These are phyloP conservation scores for Peucedramus taeniatus DNA, from an alignment of 2,113 vertebrate genomes.

Conservation along the genomic window DNA sequence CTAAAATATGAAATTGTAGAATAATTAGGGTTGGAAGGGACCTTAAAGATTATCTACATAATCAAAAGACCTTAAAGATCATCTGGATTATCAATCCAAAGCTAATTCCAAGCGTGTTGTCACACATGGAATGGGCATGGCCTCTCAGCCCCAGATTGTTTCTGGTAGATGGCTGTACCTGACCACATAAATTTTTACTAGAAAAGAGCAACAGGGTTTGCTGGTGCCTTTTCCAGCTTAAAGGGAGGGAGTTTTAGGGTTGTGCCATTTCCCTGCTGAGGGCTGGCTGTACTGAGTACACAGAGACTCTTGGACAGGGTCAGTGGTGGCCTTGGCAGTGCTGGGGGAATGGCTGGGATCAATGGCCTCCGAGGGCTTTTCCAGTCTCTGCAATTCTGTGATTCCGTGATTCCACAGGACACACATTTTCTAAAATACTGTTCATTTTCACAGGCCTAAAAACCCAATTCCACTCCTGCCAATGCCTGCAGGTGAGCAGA, in stretches of 20 bases:
- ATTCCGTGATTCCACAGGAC: fast-evolving
- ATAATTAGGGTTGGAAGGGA: neutral
- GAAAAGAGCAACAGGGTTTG: neutral
- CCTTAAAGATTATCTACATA: too few species aligned
- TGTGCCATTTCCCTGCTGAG: neutral
- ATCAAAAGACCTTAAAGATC: neutral
- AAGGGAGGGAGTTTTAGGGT: neutral
- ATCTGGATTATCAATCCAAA: neutral
- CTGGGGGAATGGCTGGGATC: neutral
- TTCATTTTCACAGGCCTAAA: neutral
- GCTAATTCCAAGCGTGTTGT: neutral
- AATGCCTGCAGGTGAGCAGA: neutral
- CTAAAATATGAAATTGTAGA: neutral
- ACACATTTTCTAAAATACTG: neutral
- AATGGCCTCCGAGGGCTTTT: neutral
- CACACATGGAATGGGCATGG: fast-evolving
- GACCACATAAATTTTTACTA: neutral
- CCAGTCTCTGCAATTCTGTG: neutral
- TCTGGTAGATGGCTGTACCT: neutral
- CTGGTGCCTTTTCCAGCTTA: too few species aligned
- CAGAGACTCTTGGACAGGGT: neutral
- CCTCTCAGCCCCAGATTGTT: neutral
- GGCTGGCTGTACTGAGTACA: neutral
- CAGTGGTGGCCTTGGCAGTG: neutral
- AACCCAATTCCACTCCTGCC: neutral